phyloP scores from a whole-genome alignment of 2,113 vertebrate genomes.

The Eulemur macaco region DNA sequence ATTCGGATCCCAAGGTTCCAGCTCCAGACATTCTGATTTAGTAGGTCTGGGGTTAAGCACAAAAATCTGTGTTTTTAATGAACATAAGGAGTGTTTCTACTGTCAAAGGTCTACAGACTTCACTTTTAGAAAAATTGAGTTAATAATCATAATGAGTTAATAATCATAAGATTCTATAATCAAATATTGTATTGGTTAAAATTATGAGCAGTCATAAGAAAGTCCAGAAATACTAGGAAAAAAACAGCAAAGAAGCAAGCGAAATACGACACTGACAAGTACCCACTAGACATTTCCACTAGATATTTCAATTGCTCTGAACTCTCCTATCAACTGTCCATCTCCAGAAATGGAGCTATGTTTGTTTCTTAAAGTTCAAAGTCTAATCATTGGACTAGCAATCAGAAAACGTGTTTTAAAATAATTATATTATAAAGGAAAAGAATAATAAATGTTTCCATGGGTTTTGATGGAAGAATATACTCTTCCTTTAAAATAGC shows the following conservation, averaged over 20 bases:
- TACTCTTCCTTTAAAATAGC: not conserved
- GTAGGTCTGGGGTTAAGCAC: not conserved
- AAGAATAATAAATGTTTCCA: not conserved
- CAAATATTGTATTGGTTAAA: not conserved
- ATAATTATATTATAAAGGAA: not conserved
- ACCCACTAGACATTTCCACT: not conserved
- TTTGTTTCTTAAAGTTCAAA: not conserved
- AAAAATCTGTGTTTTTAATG: not conserved
- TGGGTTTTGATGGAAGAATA: not conserved
- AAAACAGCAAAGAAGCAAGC: not conserved
- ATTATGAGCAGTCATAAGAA: not conserved
- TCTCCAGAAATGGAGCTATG: not conserved
- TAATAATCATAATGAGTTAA: not conserved
- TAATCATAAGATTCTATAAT: not conserved
- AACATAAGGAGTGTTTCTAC: not conserved
- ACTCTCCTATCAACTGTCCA: not conserved
- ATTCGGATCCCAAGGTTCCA: not conserved
- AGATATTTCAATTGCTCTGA: not conserved
- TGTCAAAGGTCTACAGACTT: not conserved
- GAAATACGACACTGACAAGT: not conserved
- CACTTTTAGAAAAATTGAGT: not conserved
- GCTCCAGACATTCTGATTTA: not conserved
- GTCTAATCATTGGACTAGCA: not conserved
- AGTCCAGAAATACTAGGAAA: slow-evolving; percentile 15
- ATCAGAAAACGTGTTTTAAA: slow-evolving; percentile 4